Base-by-base conservation (phyloP, 2,113 vertebrate genomes). In the Propithecus coquereli region DNA sequence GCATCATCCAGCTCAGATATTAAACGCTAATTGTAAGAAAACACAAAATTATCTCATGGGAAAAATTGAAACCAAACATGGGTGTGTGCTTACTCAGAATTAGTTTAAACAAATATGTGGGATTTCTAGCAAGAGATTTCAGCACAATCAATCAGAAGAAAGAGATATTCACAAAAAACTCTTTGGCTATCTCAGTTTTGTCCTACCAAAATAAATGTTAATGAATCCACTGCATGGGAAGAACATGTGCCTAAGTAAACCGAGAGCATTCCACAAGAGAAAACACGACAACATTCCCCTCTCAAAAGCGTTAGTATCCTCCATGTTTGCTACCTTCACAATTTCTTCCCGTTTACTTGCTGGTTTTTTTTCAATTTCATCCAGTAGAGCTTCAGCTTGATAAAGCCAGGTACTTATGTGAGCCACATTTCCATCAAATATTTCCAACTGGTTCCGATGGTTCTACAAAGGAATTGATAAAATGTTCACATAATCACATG, bases 371-470 rank as follows among this genome's bases (percentile, higher is more conserved):
- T 99, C 99, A 0, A 99, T 99, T 97, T 99, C 99, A 95, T 99
- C 99, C 97, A 99, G 94, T 34, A 99, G 98, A 66, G 99, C 99
- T 99, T 99, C 99, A 8, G 99, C 99, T 98, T 99, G 99, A 98
- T 99, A 99, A 32, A 99, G 98, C 99, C 99, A 99, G 70, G 99
- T 99, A 98, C 99, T 99, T 98, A 99, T 99, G 98, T 99, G 99
- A 93, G 99, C 99, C 97, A 99, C 98, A 96, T 99, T 99, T 97
- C 99, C 99, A 22, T 99, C 99, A 96, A 99, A 99, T 73, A 99
- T 99, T 97, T 99, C 99, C 98, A 99, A 98, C 97, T 99, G 99
- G 50, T 98, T 99, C 97, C 99, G 99, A 96, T 99, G 99, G 98
- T 98, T 99, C 99, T 99, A 94, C 47, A 91, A 94, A 94, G 85